Conservation (phyloP, 2,113 vertebrate species). For the Gymnogyps californianus region DNA sequence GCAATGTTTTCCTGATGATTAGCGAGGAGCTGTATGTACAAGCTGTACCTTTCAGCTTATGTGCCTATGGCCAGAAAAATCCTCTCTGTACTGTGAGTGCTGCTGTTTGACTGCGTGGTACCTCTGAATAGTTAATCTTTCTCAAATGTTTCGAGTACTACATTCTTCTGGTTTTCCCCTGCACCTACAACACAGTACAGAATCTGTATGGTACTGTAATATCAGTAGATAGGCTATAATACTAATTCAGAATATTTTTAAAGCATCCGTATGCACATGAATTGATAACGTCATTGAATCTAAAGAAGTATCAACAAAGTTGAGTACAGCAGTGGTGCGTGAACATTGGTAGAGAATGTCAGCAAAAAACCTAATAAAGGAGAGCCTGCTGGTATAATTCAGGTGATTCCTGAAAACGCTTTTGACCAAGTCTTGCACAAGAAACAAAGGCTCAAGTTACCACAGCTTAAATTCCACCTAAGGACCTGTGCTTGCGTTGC, state of each 20-base stretch:
- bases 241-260: not conserved
- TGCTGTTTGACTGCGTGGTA: not conserved
- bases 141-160: not conserved
- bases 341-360: not conserved
- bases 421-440: not conserved
- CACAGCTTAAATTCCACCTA: not conserved
- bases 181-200: not conserved
- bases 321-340: not conserved
- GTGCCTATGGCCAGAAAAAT: not conserved
- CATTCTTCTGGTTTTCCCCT: not conserved
- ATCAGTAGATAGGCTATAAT: not conserved
- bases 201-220: not conserved
- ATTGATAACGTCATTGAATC: not conserved
- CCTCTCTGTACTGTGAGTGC: not conserved
- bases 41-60: not conserved
- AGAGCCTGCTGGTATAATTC: not conserved
- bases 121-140: not conserved
- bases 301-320: not conserved
- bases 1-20: not conserved
- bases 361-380: not conserved
- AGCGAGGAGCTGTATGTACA: not conserved
- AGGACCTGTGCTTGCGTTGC: not conserved
- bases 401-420: not conserved
- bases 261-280: not conserved
- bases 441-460: not conserved